phyloP scores from a whole-genome alignment of 2,888 invertebrate species.

The Cyclophora punctaria region DNA sequence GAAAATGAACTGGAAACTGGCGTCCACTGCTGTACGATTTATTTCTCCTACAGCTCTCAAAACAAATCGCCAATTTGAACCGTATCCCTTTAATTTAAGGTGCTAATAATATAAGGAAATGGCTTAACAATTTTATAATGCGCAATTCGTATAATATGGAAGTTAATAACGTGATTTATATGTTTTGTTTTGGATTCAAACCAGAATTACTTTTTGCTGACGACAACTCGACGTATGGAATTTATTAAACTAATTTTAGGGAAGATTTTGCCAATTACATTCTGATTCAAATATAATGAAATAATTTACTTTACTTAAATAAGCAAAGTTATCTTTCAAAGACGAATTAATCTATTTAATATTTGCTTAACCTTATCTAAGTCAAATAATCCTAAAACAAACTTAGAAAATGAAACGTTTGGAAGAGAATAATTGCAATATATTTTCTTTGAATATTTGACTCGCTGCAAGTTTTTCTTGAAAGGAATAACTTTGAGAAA shows the following conservation, averaged over 20 bases:
- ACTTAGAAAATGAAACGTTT: too few relatives aligned
- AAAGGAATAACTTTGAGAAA: conserved; percentile 12
- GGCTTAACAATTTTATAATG: conserved; percentile 8
- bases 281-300: too few relatives aligned
- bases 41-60: conserved; percentile 31
- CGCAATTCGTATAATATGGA: conserved; percentile 5
- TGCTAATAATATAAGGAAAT: neutral
- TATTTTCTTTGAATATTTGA: conserved; percentile 9
- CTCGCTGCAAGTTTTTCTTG: conserved; percentile 1
- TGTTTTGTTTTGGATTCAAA: neutral
- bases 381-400: too few relatives aligned
- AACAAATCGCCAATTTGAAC: conserved; percentile 23
- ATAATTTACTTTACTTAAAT: too few relatives aligned
- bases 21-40: conserved; percentile 51
- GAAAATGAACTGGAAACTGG: conserved; percentile 60
- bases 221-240: neutral
- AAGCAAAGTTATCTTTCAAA: too few relatives aligned
- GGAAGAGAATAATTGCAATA: neutral
- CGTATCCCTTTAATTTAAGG: conserved; percentile 17
- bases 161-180: conserved; percentile 2
- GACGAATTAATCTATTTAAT: too few relatives aligned
- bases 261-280: too few relatives aligned
- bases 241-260: too few relatives aligned
- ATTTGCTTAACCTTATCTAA: too few relatives aligned
- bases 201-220: conserved; percentile 1